phyloP scores from a whole-genome alignment of 2,888 invertebrate species.

The Habroteleia sp. region DNA sequence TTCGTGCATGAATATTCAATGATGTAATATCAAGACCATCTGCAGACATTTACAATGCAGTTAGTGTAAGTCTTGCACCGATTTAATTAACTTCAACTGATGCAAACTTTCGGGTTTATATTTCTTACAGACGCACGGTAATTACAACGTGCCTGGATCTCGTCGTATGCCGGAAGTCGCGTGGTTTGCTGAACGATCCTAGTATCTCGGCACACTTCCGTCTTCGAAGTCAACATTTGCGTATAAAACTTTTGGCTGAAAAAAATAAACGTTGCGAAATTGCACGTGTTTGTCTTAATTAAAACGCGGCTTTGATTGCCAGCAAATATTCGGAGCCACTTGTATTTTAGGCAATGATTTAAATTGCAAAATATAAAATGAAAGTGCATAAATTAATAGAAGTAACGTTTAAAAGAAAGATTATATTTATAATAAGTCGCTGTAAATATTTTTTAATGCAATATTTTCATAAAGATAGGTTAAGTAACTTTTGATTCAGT shows the following conservation, averaged over 20 bases:
- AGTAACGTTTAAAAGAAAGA: no score
- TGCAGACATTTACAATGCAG: conserved; percentile 41
- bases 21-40: conserved; percentile 25
- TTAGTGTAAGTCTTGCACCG: conserved; percentile 52
- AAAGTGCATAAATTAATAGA: no score
- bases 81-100: conserved; percentile 62
- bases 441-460: no score
- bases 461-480: no score
- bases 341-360: no score
- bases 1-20: conserved; percentile 28
- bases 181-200: conserved; percentile 69
- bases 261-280: conserved; percentile 33
- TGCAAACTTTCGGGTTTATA: conserved; percentile 57
- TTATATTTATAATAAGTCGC: no score
- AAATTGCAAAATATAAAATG: no score
- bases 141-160: conserved; percentile 70
- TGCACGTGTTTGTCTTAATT: conserved; percentile 55
- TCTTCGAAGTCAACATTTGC: conserved; percentile 60
- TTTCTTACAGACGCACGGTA: conserved; percentile 68
- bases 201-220: conserved; percentile 64
- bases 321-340: no score
- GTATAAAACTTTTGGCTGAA: conserved; percentile 27
- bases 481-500: no score
- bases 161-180: conserved; percentile 68
- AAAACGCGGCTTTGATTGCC: conserved; percentile 13